Base-by-base conservation (phyloP, 2,888 invertebrate species). In the Amiota mariae region DNA sequence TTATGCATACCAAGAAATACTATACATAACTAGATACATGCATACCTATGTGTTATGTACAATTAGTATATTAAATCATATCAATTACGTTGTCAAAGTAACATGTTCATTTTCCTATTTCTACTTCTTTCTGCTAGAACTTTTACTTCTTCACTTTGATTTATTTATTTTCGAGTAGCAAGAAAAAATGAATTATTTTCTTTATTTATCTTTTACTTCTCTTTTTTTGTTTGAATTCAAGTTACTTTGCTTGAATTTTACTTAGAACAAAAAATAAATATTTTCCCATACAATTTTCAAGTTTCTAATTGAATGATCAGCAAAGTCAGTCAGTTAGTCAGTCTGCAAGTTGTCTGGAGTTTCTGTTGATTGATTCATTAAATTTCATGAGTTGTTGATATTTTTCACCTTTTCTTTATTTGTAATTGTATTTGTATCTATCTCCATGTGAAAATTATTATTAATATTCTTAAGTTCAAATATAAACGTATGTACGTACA, bases 81-180 rank as follows among this genome's bases (percentile, higher is more conserved):
- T 83, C 83, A 83, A 85, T 83, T 83, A 85, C 81, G 83, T 85
- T 83, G 84, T 85, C 81, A 82, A 85, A 84, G 84, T 79, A 76
- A 78, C 76, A 18, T 46, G 18, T 66, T 12, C 49, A 18, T 46
- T 79, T 66, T 54, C 8, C 15, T 4, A 20, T 20, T 15, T 10
- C 10, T 36, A 36, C 36, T 36, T 6, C 6, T 36, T 36, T 2
- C 36, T 36, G 6, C 4, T 36, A 36, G 36, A 36, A 36, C 36
- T 36, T 36, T 36, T n/a, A 46, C 46, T 63, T 63, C 15, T 77
- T 75, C 75, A 81, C 81, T 71, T 79, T 83, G 82, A 83, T 85
- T 83, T 85, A 77, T 63, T 63, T 63, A 12, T 11, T 63, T 12
- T 13, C 63, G 24, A 63, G 36, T 63, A 36, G 36, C 36, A 6